phyloP scores from a whole-genome alignment of 2,797 vertebrate genomes.

The Mus minutoides region DNA sequence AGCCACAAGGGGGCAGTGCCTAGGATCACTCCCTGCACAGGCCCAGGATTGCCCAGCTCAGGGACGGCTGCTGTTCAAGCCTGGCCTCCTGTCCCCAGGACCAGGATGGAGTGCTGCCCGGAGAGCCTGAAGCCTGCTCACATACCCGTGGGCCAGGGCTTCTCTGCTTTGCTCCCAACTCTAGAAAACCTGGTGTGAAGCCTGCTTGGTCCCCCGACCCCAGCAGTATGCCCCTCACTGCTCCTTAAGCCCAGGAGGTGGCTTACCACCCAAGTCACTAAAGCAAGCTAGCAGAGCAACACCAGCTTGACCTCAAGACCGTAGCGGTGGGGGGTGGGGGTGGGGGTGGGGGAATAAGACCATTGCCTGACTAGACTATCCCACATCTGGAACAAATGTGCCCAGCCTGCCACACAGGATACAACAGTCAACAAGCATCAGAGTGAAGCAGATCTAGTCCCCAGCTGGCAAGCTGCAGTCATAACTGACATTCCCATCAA shows the following conservation, averaged over 20 bases:
- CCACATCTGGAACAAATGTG: background rate
- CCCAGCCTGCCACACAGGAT: constrained; percentile 2
- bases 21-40: constrained; percentile 9
- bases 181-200: background rate
- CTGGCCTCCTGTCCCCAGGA: constrained; percentile 67
- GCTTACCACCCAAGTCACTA: constrained; percentile 69
- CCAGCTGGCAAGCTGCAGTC: background rate
- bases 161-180: background rate
- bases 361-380: background rate
- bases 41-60: constrained; percentile 58
- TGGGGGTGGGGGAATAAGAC: no score
- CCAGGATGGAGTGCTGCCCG: constrained; percentile 66
- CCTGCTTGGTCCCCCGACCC: background rate
- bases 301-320: constrained; percentile 16
- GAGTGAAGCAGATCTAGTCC: background rate
- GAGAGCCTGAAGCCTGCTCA: constrained; percentile 75
- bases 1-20: background rate
- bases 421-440: constrained; percentile 26
- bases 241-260: background rate
- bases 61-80: constrained; percentile 68
- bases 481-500: background rate
- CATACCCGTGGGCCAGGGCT: background rate
- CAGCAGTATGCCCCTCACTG: background rate
- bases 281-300: constrained; percentile 32
- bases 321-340: background rate